Percentiles rank a stretch among this genome's conserved stretches.
Evolutionary conservation across 2,797 vertebrate genomes (phyloP).

Genomic region (Mastacembelus armatus): DNA sequence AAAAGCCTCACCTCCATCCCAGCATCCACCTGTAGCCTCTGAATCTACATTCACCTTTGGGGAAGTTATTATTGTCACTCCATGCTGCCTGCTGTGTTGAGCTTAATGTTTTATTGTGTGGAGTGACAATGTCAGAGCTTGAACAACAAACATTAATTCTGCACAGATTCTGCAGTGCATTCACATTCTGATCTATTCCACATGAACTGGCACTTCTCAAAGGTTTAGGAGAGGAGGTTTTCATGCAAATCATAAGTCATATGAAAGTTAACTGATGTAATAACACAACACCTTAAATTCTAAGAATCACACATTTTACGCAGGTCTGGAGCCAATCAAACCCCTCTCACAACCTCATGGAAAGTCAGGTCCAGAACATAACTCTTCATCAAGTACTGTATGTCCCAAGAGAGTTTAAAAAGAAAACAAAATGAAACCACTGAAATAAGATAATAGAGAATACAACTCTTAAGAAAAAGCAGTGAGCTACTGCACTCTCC

Average conservation of each 20-base stretch:
- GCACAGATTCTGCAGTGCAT: not conserved
- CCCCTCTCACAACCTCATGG: slow-evolving; percentile 39
- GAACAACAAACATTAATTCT: not conserved
- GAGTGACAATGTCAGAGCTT: not conserved
- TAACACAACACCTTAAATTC: not conserved
- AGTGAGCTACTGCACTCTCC: slow-evolving; percentile 1
- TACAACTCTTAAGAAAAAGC: not conserved
- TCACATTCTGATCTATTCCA: not conserved
- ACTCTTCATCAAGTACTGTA: slow-evolving; percentile 1
- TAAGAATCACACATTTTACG: slow-evolving; percentile 7
- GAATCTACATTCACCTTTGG: not conserved
- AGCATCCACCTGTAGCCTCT: not conserved
- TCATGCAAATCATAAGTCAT: too few species aligned
- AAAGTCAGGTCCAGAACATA: slow-evolving; percentile 28
- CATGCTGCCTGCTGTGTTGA: not conserved
- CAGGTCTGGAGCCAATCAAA: slow-evolving; percentile 56
- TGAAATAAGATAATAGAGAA: not conserved
- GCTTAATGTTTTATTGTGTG: not conserved
- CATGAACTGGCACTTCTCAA: not conserved
- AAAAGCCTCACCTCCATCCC: not conserved
- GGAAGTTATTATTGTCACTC: not conserved
- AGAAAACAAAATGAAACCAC: slow-evolving; percentile 17
- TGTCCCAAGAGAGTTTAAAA: not conserved
- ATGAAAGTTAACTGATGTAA: not conserved
- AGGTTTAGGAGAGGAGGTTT: not conserved